Conservation (phyloP, 2,888 invertebrate species). For the Chalcis sispes region DNA sequence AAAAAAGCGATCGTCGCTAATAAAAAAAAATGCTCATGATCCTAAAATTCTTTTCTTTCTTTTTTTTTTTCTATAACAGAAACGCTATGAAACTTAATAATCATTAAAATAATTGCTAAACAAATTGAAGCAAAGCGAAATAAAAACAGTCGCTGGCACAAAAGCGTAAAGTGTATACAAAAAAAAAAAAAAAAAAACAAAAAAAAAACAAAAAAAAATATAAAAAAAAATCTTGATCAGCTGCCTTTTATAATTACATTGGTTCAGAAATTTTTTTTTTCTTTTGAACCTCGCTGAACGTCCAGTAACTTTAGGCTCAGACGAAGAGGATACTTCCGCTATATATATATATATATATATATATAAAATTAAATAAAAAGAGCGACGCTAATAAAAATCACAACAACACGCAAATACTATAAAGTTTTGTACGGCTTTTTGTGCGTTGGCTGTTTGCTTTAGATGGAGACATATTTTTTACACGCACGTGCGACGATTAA, state of each 20-base stretch:
- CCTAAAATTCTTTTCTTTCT: conserved; percentile 33
- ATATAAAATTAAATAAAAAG: conserved; percentile 54
- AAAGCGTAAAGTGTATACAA: conserved; percentile 51
- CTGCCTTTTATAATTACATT: conserved; percentile 49
- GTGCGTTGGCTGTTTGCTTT: conserved; percentile 46
- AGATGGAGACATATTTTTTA: conserved; percentile 33
- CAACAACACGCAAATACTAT: conserved; percentile 58
- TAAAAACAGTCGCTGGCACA: conserved; percentile 57
- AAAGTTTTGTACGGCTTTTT: conserved; percentile 53
- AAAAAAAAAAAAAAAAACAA: conserved; percentile 53
- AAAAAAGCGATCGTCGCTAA: conserved; percentile 28
- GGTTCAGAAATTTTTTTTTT: conserved; percentile 39
- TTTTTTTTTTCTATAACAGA: conserved; percentile 28
- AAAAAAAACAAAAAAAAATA: conserved; percentile 46
- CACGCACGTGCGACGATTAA: conserved; percentile 51
- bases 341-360: too few species aligned
- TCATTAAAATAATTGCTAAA: conserved; percentile 55
- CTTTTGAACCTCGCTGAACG: not conserved
- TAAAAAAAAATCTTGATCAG: conserved; percentile 52
- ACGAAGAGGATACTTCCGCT: conserved; percentile 32
- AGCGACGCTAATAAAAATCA: conserved; percentile 54
- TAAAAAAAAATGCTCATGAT: conserved; percentile 25
- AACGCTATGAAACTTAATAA: conserved; percentile 56
- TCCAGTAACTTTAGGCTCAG: not conserved
- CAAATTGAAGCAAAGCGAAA: conserved; percentile 57